A percentile compares a stretch with the other conserved stretches of the same genome.
phyloP scores from a whole-genome alignment of 2,888 invertebrate species.

The Monoplex corrugatus region DNA sequence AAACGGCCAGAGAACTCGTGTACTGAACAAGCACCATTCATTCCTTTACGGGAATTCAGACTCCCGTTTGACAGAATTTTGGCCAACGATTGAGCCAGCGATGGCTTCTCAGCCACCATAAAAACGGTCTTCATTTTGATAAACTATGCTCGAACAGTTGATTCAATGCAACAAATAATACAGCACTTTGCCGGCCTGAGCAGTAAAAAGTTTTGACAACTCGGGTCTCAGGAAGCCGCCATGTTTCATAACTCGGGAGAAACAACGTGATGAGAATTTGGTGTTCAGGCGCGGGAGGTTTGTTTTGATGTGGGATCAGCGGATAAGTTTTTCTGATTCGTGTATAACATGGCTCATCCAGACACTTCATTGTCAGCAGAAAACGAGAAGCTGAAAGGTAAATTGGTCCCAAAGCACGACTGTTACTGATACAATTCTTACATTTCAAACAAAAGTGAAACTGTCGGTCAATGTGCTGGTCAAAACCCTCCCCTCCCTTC shows the following conservation, averaged over 20 bases:
- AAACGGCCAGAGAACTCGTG: slow-evolving; percentile 91
- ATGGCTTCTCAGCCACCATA: slow-evolving; percentile 99
- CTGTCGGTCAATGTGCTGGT: no score
- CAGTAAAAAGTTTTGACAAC: slow-evolving; percentile 37
- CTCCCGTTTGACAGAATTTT: slow-evolving; percentile 95
- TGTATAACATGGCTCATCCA: slow-evolving; percentile 25
- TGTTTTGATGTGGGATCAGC: background rate
- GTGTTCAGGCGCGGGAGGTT: slow-evolving; percentile 42
- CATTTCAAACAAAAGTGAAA: no score
- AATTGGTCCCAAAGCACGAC: no score
- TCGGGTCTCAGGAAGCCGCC: slow-evolving; percentile 49
- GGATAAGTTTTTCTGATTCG: background rate
- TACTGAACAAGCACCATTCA: slow-evolving; percentile 94
- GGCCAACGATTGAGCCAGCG: slow-evolving; percentile 96
- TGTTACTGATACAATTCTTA: no score
- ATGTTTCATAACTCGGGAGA: slow-evolving; percentile 50
- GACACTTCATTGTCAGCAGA: background rate
- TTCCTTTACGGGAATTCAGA: slow-evolving; percentile 90
- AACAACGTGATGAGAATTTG: background rate
- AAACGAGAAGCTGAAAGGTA: slow-evolving; percentile 43
- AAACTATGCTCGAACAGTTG: slow-evolving; percentile 43
- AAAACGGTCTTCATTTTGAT: slow-evolving; percentile 83
- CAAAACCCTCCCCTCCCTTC: no score
- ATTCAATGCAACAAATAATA: background rate
- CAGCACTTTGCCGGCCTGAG: background rate